These are phyloP conservation scores for Steinernema carpocapsae DNA, from an alignment of 2,888 invertebrate genomes.

Conservation along the genomic window DNA sequence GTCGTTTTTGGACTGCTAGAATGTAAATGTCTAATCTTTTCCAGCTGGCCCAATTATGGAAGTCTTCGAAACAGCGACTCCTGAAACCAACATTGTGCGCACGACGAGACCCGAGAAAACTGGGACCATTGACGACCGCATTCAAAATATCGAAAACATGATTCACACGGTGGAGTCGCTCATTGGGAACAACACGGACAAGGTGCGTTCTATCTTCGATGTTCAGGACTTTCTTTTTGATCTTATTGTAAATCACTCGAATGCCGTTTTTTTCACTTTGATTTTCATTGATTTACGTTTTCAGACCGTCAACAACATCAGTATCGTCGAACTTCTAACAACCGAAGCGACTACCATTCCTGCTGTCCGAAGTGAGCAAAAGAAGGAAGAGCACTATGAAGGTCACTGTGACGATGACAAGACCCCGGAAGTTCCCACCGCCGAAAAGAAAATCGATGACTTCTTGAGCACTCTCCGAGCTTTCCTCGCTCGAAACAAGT, in stretches of 20 bases:
- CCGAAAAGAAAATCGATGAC: conserved; percentile 16
- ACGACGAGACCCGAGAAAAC: conserved; percentile 11
- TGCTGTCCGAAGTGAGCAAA: not conserved
- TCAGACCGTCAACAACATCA: no score
- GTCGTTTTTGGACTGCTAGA: not conserved
- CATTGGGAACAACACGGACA: conserved; percentile 1
- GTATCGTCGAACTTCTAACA: no score
- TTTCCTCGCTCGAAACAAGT: conserved; percentile 26
- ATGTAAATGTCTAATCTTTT: not conserved
- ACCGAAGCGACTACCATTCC: no score
- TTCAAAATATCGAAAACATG: conserved; percentile 14
- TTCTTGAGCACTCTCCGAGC: conserved; percentile 21
- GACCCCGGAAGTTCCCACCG: not conserved
- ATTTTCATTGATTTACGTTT: no score
- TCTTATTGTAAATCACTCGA: no score
- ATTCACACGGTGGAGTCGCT: conserved; percentile 10
- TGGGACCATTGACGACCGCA: not conserved
- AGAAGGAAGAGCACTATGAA: conserved; percentile 11
- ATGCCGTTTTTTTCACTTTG: conserved; percentile 10
- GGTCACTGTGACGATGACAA: conserved; percentile 27
- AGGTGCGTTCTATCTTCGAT: not conserved
- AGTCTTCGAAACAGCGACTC: conserved; percentile 19
- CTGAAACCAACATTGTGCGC: conserved; percentile 8
- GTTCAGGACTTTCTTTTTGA: no score
- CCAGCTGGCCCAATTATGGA: not conserved